Conservation (phyloP, 2,888 invertebrate genomes). For the Sialis lutaria region DNA sequence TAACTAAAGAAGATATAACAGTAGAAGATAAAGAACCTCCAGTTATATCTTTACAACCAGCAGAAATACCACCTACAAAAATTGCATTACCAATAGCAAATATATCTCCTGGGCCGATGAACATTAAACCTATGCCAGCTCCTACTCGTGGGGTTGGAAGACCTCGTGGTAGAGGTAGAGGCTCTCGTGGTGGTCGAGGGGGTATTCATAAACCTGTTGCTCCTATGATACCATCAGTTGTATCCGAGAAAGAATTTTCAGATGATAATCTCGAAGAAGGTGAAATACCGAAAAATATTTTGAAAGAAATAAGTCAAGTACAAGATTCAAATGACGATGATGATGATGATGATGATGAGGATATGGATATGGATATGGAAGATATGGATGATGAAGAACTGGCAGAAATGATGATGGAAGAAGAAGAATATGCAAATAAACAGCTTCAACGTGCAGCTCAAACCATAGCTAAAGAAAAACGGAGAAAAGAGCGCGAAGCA, state of each 20-base stretch:
- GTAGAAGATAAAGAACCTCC: neutral
- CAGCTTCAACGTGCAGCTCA: conserved; percentile 30
- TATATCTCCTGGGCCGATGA: too few relatives aligned
- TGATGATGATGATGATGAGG: conserved; percentile 15
- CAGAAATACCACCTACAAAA: neutral
- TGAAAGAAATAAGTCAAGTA: conserved; percentile 14
- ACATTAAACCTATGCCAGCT: neutral
- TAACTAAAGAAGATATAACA: neutral
- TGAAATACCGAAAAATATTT: conserved; percentile 25
- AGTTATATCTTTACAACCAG: neutral
- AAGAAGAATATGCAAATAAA: conserved; percentile 38
- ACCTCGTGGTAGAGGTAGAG: conserved; percentile 9
- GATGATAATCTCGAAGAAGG: conserved; percentile 23
- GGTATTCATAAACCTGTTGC: neutral
- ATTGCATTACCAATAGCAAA: neutral
- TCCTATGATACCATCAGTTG: conserved; percentile 18
- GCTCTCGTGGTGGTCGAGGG: conserved; percentile 12
- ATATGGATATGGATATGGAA: conserved; percentile 21
- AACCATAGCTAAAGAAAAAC: conserved; percentile 34
- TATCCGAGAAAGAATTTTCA: conserved; percentile 23
- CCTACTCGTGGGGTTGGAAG: neutral
- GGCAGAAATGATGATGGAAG: conserved; percentile 38
- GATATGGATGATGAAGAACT: conserved; percentile 26
- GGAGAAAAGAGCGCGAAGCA: conserved; percentile 33
- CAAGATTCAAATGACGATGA: neutral